phyloP scores from a whole-genome alignment of 2,888 invertebrate genomes.

The Chromoteleia sp. region DNA sequence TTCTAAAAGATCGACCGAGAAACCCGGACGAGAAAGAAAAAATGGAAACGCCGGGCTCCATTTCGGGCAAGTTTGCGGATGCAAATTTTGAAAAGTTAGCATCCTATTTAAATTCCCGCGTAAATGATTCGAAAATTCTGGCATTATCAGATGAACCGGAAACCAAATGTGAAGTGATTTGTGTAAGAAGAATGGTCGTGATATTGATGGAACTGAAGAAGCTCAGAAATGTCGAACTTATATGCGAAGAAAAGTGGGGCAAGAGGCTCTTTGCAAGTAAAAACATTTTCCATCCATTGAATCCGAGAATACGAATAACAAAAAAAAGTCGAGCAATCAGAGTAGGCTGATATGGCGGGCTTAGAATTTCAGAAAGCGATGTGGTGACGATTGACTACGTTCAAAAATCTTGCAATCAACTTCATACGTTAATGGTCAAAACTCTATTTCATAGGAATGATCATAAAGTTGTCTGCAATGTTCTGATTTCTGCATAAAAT shows the following conservation, averaged over 20 bases:
- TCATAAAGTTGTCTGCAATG: no score
- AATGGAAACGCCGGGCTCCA: neutral
- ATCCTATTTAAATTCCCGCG: slow-evolving; percentile 46
- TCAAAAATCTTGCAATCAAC: no score
- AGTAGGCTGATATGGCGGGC: slow-evolving; percentile 24
- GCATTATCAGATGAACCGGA: slow-evolving; percentile 52
- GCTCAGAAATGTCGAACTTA: slow-evolving; percentile 61
- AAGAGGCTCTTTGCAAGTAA: slow-evolving; percentile 61
- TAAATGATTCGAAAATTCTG: slow-evolving; percentile 58
- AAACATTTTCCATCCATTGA: slow-evolving; percentile 59
- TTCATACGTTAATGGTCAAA: no score
- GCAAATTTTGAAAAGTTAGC: slow-evolving; percentile 49
- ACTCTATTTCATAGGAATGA: no score
- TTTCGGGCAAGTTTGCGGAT: slow-evolving; percentile 34
- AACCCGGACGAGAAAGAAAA: slow-evolving; percentile 5
- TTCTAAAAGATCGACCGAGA: no score
- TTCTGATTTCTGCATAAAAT: no score
- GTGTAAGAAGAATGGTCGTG: slow-evolving; percentile 51
- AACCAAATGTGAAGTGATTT: slow-evolving; percentile 62
- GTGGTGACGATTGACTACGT: no score
- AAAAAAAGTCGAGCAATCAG: slow-evolving; percentile 45
- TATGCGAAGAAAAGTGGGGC: slow-evolving; percentile 54
- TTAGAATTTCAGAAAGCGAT: slow-evolving; percentile 42
- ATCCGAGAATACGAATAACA: slow-evolving; percentile 34
- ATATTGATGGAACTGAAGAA: slow-evolving; percentile 53